Evolutionary conservation across 2,797 vertebrate genomes (phyloP).

Genomic region (Lacerta bilineata): DNA sequence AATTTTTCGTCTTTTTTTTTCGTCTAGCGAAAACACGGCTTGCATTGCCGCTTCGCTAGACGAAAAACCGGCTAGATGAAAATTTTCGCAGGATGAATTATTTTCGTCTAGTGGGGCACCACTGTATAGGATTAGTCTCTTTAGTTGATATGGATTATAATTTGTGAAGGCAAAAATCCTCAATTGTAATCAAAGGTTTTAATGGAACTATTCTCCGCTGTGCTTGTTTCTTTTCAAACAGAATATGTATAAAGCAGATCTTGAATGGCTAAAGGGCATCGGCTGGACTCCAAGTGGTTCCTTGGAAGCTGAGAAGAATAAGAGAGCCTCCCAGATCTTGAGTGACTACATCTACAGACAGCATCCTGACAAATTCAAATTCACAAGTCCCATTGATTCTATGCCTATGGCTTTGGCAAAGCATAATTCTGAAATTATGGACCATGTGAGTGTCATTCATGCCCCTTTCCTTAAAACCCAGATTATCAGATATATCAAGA

Average conservation of each 20-base stretch:
- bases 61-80: too few species aligned
- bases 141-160: fast-evolving
- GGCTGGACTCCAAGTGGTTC: constrained; percentile 93
- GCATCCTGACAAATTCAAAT: constrained; percentile 85
- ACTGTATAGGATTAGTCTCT: fast-evolving
- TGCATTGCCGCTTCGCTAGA: too few species aligned
- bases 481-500: not conserved
- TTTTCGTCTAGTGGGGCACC: too few species aligned
- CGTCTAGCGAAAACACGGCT: too few species aligned
- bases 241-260: constrained; percentile 89
- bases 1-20: too few species aligned
- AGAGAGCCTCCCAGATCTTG: constrained; percentile 86
- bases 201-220: not conserved
- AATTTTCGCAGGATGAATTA: too few species aligned
- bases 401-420: constrained; percentile 89
- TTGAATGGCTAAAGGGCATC: constrained; percentile 86
- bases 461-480: not conserved
- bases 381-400: constrained; percentile 83
- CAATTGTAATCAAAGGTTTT: not conserved
- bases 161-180: not conserved
- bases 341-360: constrained; percentile 89
- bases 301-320: constrained; percentile 89
- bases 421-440: constrained; percentile 88
- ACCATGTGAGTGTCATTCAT: constrained; percentile 81
- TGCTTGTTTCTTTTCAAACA: constrained; percentile 52